Percentiles rank a stretch among this genome's conserved stretches.
Conservation (phyloP, 2,888 invertebrate genomes). For the Limenitis camilla region DNA sequence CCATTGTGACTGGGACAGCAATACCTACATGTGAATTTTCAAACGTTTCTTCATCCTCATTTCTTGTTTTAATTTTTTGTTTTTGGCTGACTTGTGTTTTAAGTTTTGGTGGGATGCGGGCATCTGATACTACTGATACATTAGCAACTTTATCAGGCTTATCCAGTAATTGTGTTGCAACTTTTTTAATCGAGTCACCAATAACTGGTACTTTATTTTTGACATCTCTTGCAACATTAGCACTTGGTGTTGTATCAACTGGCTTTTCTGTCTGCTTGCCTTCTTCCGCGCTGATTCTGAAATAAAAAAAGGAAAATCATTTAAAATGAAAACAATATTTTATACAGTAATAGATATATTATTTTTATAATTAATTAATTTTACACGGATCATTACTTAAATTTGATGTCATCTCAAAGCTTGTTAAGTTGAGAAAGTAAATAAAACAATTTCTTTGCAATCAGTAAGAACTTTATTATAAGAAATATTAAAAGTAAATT, state of each 20-base stretch:
- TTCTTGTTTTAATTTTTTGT: conserved; percentile 57
- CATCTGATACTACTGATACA: conserved; percentile 68
- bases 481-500: too few species aligned
- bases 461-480: too few species aligned
- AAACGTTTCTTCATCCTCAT: conserved; percentile 47
- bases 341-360: too few species aligned
- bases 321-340: conserved; percentile 21
- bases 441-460: too few species aligned
- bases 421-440: too few species aligned
- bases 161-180: conserved; percentile 73
- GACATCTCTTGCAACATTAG: conserved; percentile 50
- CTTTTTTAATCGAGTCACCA: conserved; percentile 74
- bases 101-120: conserved; percentile 77
- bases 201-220: conserved; percentile 59
- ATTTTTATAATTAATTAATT: too few species aligned
- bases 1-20: conserved; percentile 78
- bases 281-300: conserved; percentile 1
- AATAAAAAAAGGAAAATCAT: conserved; percentile 14
- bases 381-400: too few species aligned
- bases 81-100: conserved; percentile 67
- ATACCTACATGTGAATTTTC: conserved; percentile 78
- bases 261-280: conserved; percentile 7
- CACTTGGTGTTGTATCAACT: conserved; percentile 23
- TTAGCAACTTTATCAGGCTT: conserved; percentile 50
- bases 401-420: too few species aligned